Evolutionary conservation across 2,888 invertebrate genomes (phyloP), one percentile per base, ranked within the genome.

Genomic region (Dolomedes plantarius): DNA sequence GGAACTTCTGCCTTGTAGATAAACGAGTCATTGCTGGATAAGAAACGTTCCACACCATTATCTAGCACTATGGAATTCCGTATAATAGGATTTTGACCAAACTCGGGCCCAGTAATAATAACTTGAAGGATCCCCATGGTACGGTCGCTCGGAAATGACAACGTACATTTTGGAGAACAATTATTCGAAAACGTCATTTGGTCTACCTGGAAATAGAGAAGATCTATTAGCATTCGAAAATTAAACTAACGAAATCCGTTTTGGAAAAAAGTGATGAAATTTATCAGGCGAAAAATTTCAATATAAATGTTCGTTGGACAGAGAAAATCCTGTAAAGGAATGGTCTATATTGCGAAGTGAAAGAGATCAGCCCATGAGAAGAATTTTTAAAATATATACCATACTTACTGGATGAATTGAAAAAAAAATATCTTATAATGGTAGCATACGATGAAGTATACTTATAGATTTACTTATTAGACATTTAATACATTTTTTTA

Each of bases 71-170:
- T 79, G 3, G 56, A 78, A 23, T 79, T 68, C 46, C 68, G 68
- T 3, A 86, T 29, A 9, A 79, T 69, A 13, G 86, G 86, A 3
- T 78, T 64, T 0, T n/a, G 2, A 0, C 32, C 9, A 31, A 86
- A 86, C 11, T 64, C 56, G 16, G 86, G 69, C 6, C 74, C 86
- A 28, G 86, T 86, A 3, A 86, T 39, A 6, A 86, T 11, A n/a
- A 86, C 74, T 32, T 86, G 86, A 19, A 86, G 71, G n/a, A 16
- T 79, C 9, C 79, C 68, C 62, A 86, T 74, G 27, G 46, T 86
- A 5, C 29, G 28, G 9, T 86, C 86, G 32, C 39, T 69, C 19
- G 62, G 29, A 11, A 86, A 86, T 16, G 71, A 27, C 29, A 85
- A 29, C 2, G 29, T 27, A 6, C 73, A 77, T 9, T 27, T 73